Percentiles rank a stretch among this genome's conserved stretches.
phyloP scores from a whole-genome alignment of 2,113 vertebrate genomes.

The Ammodramus savannarum region DNA sequence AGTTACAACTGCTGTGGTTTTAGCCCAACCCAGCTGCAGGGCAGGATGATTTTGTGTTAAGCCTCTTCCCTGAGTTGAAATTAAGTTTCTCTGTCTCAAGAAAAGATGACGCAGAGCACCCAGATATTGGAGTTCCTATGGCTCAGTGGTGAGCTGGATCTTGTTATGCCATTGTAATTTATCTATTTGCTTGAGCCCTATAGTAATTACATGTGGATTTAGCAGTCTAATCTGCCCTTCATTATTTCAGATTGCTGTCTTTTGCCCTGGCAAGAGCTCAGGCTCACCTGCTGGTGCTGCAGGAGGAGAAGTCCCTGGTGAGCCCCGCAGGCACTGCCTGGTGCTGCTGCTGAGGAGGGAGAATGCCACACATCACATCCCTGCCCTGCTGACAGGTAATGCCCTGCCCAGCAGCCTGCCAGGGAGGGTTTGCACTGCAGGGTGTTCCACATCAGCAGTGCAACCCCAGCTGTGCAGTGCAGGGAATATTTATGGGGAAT shows the following conservation, averaged over 20 bases:
- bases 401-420: neutral
- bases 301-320: neutral
- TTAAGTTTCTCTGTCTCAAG: neutral
- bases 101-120: neutral
- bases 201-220: neutral
- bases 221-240: neutral
- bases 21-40: neutral
- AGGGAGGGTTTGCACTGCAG: neutral
- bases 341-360: slow-evolving; percentile 74
- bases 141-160: neutral
- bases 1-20: neutral
- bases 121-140: neutral
- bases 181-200: neutral
- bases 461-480: neutral
- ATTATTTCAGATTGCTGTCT: slow-evolving; percentile 32
- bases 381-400: slow-evolving; percentile 70
- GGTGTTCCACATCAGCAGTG: neutral
- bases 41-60: neutral
- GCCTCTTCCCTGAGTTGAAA: neutral
- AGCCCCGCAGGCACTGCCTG: slow-evolving; percentile 42
- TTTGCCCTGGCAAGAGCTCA: slow-evolving; percentile 31
- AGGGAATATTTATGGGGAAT: neutral
- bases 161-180: neutral
- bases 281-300: neutral
- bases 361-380: slow-evolving; percentile 62